phyloP scores from a whole-genome alignment of 2,113 vertebrate species.

The Phyllostomus discolor region DNA sequence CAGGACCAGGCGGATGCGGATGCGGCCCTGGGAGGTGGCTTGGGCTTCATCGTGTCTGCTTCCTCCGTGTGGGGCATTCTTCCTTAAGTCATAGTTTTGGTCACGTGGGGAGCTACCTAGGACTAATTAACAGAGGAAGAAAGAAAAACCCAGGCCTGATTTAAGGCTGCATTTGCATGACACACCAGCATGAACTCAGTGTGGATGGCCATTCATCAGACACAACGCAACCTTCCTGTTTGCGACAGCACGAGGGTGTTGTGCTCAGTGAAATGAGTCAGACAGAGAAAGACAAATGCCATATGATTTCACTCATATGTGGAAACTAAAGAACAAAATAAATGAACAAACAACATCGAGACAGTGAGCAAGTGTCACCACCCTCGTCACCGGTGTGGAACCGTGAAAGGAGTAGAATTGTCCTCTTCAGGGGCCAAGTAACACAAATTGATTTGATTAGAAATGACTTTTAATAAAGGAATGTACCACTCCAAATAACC shows the following conservation, averaged over 20 bases:
- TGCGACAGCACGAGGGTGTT: background rate
- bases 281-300: no score
- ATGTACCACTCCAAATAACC: background rate
- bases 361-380: background rate
- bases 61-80: background rate
- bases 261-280: background rate
- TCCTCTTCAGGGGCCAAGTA: background rate
- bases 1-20: background rate
- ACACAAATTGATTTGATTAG: background rate
- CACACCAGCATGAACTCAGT: background rate
- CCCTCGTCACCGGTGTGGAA: background rate
- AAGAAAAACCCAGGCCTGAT: background rate
- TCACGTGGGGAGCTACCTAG: background rate
- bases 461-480: background rate
- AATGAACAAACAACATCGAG: background rate
- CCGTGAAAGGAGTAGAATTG: background rate
- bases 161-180: background rate
- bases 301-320: no score
- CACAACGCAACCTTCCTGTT: background rate
- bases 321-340: background rate
- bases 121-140: background rate
- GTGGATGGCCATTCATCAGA: background rate
- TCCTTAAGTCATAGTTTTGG: background rate
- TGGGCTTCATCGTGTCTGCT: background rate
- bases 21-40: background rate